Conservation (phyloP, 2,113 vertebrate genomes). For the Peromyscus leucopus region DNA sequence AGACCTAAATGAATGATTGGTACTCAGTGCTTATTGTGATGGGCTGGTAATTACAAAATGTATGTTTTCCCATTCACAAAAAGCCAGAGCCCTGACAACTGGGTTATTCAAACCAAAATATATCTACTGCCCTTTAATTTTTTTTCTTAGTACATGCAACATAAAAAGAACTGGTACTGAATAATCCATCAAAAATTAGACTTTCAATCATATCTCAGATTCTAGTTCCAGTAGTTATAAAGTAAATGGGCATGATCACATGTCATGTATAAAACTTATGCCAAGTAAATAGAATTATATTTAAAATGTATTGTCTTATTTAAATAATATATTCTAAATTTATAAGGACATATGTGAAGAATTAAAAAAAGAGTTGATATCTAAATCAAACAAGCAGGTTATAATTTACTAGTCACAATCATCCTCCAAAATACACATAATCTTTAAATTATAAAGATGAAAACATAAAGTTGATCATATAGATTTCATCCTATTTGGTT, state of each 20-base stretch:
- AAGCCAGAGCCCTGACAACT: background rate
- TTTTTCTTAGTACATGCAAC: background rate
- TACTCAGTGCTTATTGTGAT: background rate
- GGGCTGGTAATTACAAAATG: background rate
- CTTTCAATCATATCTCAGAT: background rate
- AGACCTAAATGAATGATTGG: background rate
- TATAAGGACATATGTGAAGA: background rate
- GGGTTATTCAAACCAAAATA: background rate
- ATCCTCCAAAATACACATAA: slow-evolving; percentile 6
- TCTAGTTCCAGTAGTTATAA: background rate
- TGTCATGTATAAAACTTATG: slow-evolving; percentile 2
- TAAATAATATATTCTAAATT: background rate
- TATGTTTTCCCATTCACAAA: background rate
- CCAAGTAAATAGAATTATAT: background rate
- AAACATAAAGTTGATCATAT: background rate
- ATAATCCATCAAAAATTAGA: background rate
- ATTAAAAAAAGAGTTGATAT: background rate
- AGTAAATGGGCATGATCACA: background rate
- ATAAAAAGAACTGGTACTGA: background rate
- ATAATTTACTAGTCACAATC: background rate
- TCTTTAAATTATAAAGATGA: slow-evolving; percentile 37
- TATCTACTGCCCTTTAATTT: background rate
- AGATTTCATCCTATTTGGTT: background rate
- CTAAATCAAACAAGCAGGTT: background rate
- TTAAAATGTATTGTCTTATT: slow-evolving; percentile 25